A percentile compares a stretch with the other conserved stretches of the same genome.
phyloP scores from a whole-genome alignment of 1,140 invertebrate genomes.

The Saccostrea echinata region DNA sequence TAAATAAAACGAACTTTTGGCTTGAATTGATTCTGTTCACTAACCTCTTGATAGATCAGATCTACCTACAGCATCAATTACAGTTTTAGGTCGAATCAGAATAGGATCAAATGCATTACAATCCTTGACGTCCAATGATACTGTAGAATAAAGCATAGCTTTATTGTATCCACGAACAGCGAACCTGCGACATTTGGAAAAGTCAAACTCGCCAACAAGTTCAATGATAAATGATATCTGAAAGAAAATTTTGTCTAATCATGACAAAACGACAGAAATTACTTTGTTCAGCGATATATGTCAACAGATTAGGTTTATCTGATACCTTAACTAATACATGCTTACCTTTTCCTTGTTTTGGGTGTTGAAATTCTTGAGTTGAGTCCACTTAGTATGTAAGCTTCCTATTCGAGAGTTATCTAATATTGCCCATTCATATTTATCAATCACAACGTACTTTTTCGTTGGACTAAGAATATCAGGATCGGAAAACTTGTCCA shows the following conservation, averaged over 20 bases:
- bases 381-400: slow-evolving; percentile 49
- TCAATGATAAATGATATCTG: slow-evolving; percentile 53
- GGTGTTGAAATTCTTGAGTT: not conserved
- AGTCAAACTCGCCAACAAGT: slow-evolving; percentile 53
- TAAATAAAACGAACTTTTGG: too few species aligned
- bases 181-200: slow-evolving; percentile 59
- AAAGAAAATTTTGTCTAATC: too few species aligned
- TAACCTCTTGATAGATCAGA: not conserved
- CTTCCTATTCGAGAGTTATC: slow-evolving; percentile 41
- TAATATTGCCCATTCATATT: slow-evolving; percentile 60
- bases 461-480: slow-evolving; percentile 44
- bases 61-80: slow-evolving; percentile 59
- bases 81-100: slow-evolving; percentile 49
- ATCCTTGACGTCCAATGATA: slow-evolving; percentile 55
- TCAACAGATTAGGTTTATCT: too few species aligned
- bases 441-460: slow-evolving; percentile 48
- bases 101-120: slow-evolving; percentile 57
- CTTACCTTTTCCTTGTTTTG: too few species aligned
- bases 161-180: slow-evolving; percentile 58
- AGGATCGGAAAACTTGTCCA: slow-evolving; percentile 53
- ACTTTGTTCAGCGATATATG: too few species aligned
- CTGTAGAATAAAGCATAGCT: slow-evolving; percentile 50
- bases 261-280: too few species aligned
- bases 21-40: too few species aligned
- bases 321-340: too few species aligned